phyloP scores from a whole-genome alignment of 1,140 invertebrate genomes.

The Ceratoteleas bidentatus region DNA sequence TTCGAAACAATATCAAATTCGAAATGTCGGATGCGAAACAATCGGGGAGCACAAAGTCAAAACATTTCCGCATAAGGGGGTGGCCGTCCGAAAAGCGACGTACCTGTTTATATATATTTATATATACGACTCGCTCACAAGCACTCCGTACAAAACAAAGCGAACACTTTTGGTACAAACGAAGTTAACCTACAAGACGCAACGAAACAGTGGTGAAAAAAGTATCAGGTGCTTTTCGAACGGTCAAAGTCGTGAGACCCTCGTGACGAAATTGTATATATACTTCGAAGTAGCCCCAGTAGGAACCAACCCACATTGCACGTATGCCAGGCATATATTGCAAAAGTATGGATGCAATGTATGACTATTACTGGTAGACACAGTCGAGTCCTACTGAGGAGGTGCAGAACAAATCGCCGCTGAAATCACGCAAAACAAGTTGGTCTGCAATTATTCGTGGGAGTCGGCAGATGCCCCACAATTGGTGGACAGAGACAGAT shows the following conservation, averaged over 20 bases:
- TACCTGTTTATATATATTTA: no score
- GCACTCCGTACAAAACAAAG: slow-evolving; percentile 19
- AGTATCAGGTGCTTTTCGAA: slow-evolving; percentile 28
- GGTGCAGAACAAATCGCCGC: no score
- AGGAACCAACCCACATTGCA: no score
- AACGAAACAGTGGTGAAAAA: slow-evolving; percentile 19
- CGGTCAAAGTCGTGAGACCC: slow-evolving; percentile 1
- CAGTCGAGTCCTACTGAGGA: no score
- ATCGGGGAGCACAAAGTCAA: slow-evolving; percentile 32
- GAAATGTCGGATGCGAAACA: slow-evolving; percentile 35
- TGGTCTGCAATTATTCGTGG: no score
- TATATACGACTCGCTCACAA: no score
- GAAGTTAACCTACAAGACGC: slow-evolving; percentile 19
- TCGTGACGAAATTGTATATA: background rate
- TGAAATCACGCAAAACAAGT: no score
- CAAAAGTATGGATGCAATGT: no score
- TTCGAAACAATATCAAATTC: slow-evolving; percentile 33
- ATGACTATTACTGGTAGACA: no score
- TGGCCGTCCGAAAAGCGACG: slow-evolving; percentile 23
- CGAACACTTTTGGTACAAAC: slow-evolving; percentile 18
- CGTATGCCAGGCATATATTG: no score
- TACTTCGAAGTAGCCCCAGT: background rate
- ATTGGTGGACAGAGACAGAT: no score
- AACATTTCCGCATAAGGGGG: slow-evolving; percentile 15
- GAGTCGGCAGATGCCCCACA: no score